Base-by-base conservation (phyloP, 2,113 vertebrate genomes). In the Uria aalge region DNA sequence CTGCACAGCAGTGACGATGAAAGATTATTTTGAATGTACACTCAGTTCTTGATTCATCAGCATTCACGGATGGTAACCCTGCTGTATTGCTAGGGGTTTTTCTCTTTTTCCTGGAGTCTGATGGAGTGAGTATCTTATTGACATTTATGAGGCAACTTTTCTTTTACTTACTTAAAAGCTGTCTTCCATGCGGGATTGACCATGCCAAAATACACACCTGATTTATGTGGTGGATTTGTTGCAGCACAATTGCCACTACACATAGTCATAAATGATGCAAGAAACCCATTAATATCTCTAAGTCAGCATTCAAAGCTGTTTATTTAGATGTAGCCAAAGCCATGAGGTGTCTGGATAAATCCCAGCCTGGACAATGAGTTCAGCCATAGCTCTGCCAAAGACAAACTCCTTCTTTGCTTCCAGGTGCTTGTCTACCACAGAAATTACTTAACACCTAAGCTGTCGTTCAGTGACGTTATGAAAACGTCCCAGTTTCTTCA, bases 291-390 rank as follows among this genome's bases (percentile, higher is more conserved):
- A 97, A 94, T 94, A 90, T 90, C 62, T 91, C 75, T 73, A 97
- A 90, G 66, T 85, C 84, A 83, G 50, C 63, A 87, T 92, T 92
- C 86, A 95, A 55, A 91, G 69, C 24, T 82, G 87, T 96, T 97
- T 97, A 91, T 96, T 97, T 95, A 94, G 97, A 95, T 92, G 92
- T 95, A 87, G 95, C 91, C 96, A 96, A 96, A 95, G 66, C 87
- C 80, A 69, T 88, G 86, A 95, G 32, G 36, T 97, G n/a, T 47
- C 86, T 94, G 94, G 93, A 94, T 57, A 90, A 66, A 85, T 63
- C 87, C 84, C 77, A 95, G 53, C 38, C 43, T 27, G 77, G 59
- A 97, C 95, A 97, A 94, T 62, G 77, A 92, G 52, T 94, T 94
- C 85, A 95, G 80, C 91, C 43, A 72, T 12, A 84, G 21, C 60